These are phyloP conservation scores for Artibeus lituratus DNA, from an alignment of 2,797 vertebrate species.

Conservation along the genomic window DNA sequence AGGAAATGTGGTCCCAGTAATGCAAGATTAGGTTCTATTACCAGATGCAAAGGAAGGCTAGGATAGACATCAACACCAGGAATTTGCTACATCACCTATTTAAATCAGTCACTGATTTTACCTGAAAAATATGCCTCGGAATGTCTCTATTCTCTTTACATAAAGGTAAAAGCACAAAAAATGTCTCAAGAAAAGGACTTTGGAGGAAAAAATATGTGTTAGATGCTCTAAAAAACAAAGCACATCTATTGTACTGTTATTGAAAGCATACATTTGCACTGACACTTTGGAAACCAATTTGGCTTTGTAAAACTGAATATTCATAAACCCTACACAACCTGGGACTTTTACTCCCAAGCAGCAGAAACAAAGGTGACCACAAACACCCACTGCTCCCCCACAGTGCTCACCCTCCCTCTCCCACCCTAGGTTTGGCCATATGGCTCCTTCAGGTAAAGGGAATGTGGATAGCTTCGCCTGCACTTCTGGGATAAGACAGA, in stretches of 20 bases:
- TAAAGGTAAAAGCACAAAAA: background rate
- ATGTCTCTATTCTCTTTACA: background rate
- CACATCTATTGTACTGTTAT: background rate
- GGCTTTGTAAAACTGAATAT: background rate
- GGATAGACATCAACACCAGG: background rate
- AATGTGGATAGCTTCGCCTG: background rate
- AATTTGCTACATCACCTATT: background rate
- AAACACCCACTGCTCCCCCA: background rate
- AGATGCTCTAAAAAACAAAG: background rate
- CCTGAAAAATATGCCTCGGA: background rate
- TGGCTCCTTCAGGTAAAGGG: background rate
- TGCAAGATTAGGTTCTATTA: background rate
- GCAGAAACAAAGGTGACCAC: background rate
- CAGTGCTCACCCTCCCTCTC: background rate
- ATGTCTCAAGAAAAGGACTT: background rate
- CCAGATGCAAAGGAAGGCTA: background rate
- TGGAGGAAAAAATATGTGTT: background rate
- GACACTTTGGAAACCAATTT: background rate
- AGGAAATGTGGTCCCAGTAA: background rate
- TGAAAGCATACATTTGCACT: background rate
- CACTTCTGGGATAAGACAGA: background rate
- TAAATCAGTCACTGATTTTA: constrained; percentile 21
- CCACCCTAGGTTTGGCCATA: background rate
- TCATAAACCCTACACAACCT: background rate
- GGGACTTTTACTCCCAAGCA: background rate